Base-by-base conservation (phyloP, 2,113 vertebrate genomes). In the Strigops habroptila region DNA sequence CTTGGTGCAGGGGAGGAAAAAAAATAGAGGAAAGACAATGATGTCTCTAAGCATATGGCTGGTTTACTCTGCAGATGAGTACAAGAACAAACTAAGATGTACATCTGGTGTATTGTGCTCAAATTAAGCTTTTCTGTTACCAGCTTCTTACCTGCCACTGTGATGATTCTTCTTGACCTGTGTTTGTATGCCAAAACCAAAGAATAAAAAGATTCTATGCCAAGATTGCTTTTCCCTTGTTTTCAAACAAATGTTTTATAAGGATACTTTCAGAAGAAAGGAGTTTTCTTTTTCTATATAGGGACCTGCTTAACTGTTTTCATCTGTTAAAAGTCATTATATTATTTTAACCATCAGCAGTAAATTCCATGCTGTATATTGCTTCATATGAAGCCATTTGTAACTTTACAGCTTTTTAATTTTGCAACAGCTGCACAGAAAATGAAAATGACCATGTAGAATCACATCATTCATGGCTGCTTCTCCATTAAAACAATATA, bases 351-450 rank as follows among this genome's bases (percentile, higher is more conserved):
- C 53, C 88, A 90, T 76, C 76, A 88, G 87, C 79, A 93, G 86
- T 85, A 88, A 90, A 94, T 95, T 84, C 86, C 85, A 86, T 43
- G 68, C 83, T 89, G 75, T 18, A 28, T 65, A 91, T 91, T 93
- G 73, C 63, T 96, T 94, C 92, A 91, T 82, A 82, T 55, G 63
- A 91, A 91, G 70, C 75, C 64, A 93, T 96, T 95, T 92, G 92
- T 91, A 95, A 91, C 68, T 91, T 96, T 85, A 94, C 87, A 95
- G 85, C 59, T 94, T 97, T 93, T 96, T 93, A 97, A 95, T 94
- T 91, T 90, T 97, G 94, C 93, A 96, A 80, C 82, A 89, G 93
- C 86, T 93, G 59, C 84, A 87, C 5, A 84, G 90, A 87, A 95
- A 91, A 94, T 9, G 15, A 93, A 95, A 97, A 91, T 80, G 51